Percentiles rank a stretch among this genome's conserved stretches.
Conservation (phyloP, 2,888 invertebrate genomes). For the Lasioglossum villosulum region DNA sequence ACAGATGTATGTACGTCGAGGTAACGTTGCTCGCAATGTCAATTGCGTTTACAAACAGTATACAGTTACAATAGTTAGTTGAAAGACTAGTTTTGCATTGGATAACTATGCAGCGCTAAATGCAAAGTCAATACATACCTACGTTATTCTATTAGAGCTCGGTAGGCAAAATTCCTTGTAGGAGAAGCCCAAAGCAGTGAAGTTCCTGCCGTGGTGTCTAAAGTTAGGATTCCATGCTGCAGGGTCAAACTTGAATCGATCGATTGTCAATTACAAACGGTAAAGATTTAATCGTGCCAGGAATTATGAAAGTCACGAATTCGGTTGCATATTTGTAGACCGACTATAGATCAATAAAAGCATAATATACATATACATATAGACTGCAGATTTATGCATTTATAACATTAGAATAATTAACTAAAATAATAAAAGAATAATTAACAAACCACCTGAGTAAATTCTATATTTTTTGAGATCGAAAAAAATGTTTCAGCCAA, state of each 20-base stretch:
- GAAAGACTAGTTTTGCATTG: background rate
- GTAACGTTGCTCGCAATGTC: no score
- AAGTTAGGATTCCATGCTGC: background rate
- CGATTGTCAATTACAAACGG: background rate
- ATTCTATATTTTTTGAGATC: no score
- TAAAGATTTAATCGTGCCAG: background rate
- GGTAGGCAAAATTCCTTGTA: background rate
- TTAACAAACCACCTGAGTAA: no score
- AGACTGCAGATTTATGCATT: no score
- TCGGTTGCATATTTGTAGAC: background rate
- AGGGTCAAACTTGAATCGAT: background rate
- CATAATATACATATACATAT: no score
- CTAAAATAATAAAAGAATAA: no score
- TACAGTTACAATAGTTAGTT: background rate
- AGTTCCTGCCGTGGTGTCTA: constrained; percentile 1
- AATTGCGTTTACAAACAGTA: background rate
- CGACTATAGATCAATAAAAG: background rate
- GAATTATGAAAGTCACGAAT: background rate
- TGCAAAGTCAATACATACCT: background rate
- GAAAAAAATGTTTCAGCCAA: no score
- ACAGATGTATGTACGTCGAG: no score
- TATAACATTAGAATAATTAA: no score
- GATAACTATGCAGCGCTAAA: background rate
- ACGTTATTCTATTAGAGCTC: background rate
- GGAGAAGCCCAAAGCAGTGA: background rate